Evolutionary conservation across 2,113 vertebrate genomes (phyloP).

Genomic region (Cottus gobio): DNA sequence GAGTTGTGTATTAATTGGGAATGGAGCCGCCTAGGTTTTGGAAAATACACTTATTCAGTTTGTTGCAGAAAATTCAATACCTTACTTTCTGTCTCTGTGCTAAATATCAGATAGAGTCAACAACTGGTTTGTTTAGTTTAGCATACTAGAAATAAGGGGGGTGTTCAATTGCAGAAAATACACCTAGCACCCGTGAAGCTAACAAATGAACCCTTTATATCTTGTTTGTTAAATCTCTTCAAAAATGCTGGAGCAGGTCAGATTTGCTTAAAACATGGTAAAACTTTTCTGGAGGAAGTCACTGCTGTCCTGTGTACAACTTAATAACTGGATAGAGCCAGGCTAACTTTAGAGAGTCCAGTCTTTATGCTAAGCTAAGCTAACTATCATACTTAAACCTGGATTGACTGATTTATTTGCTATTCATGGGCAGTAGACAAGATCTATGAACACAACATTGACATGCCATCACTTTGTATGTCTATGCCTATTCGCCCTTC

Average conservation of each 20-base stretch:
- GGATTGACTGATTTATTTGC: background rate
- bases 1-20: constrained; percentile 35
- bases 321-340: too few species aligned
- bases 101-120: background rate
- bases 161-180: too few species aligned
- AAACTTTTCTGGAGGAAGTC: too few species aligned
- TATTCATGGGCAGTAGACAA: background rate
- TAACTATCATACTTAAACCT: too few species aligned
- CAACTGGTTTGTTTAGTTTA: background rate
- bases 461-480: background rate
- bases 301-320: background rate
- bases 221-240: background rate
- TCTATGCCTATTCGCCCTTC: background rate
- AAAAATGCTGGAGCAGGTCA: too few species aligned
- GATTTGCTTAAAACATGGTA: too few species aligned
- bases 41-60: background rate
- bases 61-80: background rate
- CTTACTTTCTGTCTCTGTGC: background rate
- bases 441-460: background rate
- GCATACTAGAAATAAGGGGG: background rate
- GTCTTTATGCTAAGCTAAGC: too few species aligned
- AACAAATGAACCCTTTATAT: background rate
- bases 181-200: background rate
- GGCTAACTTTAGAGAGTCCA: too few species aligned
- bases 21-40: constrained; percentile 14